Evolutionary conservation across 2,797 vertebrate species (phyloP).

Genomic region (Urophycis tenuis): DNA sequence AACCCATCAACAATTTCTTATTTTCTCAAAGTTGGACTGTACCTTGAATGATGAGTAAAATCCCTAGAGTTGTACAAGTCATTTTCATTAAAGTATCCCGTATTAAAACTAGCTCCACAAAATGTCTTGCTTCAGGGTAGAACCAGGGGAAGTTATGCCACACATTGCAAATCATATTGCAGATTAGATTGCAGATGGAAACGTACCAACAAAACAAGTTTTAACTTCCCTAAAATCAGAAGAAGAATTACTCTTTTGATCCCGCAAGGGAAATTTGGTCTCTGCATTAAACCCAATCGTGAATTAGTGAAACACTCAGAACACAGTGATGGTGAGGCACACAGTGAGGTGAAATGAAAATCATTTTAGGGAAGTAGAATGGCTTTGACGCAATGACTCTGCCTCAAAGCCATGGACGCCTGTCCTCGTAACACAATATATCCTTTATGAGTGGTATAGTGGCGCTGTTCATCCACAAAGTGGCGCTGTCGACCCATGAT

Average conservation of each 20-base stretch:
- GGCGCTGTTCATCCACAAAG: neutral
- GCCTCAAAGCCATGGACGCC: no score
- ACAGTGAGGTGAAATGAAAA: no score
- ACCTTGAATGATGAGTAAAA: neutral
- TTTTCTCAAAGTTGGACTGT: neutral
- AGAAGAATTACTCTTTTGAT: no score
- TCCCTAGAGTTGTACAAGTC: neutral
- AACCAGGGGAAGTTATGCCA: neutral
- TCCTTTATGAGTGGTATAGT: neutral
- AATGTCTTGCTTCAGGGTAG: neutral
- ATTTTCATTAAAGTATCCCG: neutral
- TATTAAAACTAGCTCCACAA: neutral
- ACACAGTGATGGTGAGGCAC: no score
- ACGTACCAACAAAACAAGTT: neutral
- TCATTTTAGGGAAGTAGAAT: no score
- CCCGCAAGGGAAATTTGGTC: no score
- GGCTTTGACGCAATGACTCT: no score
- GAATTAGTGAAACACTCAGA: no score
- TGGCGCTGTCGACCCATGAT: neutral
- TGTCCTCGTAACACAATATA: no score
- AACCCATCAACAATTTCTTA: neutral
- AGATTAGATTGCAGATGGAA: neutral
- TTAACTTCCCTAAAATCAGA: neutral
- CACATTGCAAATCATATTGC: neutral
- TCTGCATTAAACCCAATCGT: no score